Percentiles rank a stretch among this genome's conserved stretches.
These are phyloP conservation scores for Drosophila kuntzei DNA, from an alignment of 2,888 invertebrate genomes.

Conservation along the genomic window DNA sequence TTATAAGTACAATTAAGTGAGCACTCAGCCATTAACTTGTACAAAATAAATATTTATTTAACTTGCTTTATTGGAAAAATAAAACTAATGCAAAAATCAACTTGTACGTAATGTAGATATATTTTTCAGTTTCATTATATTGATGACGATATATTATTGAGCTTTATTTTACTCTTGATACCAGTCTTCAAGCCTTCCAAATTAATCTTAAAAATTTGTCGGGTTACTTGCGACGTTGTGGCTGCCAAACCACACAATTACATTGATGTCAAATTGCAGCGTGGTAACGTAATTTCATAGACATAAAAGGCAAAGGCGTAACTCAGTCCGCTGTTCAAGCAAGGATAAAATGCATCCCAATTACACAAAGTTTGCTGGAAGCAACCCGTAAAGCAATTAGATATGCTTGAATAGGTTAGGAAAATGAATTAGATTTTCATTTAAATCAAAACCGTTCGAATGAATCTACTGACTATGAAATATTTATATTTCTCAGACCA, in stretches of 20 bases:
- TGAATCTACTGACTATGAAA: conserved; percentile 24
- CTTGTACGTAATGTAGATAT: no score
- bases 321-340: background rate
- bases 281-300: background rate
- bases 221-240: background rate
- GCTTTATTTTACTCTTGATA: background rate
- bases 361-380: conserved; percentile 25
- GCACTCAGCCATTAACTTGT: no score
- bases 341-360: conserved; percentile 1
- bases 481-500: conserved; percentile 23
- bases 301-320: background rate
- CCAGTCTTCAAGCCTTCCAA: background rate
- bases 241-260: conserved; percentile 4
- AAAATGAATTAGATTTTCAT: conserved; percentile 21
- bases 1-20: background rate
- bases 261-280: background rate
- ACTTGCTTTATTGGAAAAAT: no score
- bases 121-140: no score
- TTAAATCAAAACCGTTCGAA: conserved; percentile 26
- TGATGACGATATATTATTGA: background rate
- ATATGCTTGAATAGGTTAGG: conserved; percentile 23
- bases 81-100: no score
- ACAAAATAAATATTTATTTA: no score
- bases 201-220: background rate
- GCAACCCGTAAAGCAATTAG: conserved; percentile 32